Evolutionary conservation across 2,888 invertebrate species (phyloP).

Genomic region (Hyposoter didymator): DNA sequence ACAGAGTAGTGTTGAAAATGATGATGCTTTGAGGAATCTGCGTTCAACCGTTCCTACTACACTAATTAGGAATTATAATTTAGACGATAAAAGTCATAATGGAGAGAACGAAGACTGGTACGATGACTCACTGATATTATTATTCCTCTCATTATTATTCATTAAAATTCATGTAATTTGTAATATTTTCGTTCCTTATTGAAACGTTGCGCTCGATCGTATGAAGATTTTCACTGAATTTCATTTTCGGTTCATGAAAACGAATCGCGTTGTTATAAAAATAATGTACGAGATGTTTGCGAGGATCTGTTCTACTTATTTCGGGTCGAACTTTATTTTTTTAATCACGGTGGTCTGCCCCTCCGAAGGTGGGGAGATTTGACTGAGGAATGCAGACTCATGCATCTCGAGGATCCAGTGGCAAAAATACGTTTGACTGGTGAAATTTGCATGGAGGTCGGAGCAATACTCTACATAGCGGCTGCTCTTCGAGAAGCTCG

Average conservation of each 20-base stretch:
- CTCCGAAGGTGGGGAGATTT: slow-evolving; percentile 88
- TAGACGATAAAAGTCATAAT: slow-evolving; percentile 23
- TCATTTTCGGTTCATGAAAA: not conserved
- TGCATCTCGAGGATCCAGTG: slow-evolving; percentile 87
- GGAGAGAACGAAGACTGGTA: slow-evolving; percentile 59
- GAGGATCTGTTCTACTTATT: slow-evolving; percentile 5
- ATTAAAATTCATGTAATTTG: not conserved
- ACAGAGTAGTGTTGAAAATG: slow-evolving; percentile 36
- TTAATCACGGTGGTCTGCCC: slow-evolving; percentile 10
- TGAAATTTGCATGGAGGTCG: slow-evolving; percentile 92
- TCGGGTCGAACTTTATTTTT: slow-evolving; percentile 7
- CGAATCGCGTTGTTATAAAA: not conserved
- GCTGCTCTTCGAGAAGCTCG: slow-evolving; percentile 94
- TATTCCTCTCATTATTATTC: not conserved
- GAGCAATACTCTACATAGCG: slow-evolving; percentile 93
- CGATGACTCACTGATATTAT: not conserved
- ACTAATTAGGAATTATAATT: slow-evolving; percentile 54
- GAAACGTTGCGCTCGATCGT: not conserved
- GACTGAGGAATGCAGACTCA: slow-evolving; percentile 89
- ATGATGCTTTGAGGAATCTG: slow-evolving; percentile 62
- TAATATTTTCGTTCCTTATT: not conserved
- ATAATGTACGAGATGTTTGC: not conserved
- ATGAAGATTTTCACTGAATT: not conserved
- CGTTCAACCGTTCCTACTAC: slow-evolving; percentile 51
- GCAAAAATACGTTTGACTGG: slow-evolving; percentile 90